phyloP scores from a whole-genome alignment of 2,888 invertebrate species.

The Sinopyrophorus schimmeli region DNA sequence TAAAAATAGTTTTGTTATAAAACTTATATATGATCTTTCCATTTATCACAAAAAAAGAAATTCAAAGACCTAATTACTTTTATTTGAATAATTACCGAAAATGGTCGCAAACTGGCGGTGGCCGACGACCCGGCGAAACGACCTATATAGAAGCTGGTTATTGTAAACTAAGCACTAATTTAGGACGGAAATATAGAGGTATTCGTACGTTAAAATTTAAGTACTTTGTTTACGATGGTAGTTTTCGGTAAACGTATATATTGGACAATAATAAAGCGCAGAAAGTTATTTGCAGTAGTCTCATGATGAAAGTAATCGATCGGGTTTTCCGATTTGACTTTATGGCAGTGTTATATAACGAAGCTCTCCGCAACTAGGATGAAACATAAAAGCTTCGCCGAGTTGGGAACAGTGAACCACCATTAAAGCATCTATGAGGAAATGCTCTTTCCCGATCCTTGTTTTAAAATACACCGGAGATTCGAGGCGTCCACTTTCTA shows the following conservation, averaged over 20 bases:
- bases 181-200: background rate
- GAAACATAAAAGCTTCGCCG: conserved; percentile 41
- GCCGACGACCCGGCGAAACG: too few species aligned
- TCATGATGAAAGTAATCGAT: conserved; percentile 33
- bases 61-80: too few species aligned
- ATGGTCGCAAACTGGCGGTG: too few species aligned
- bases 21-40: too few species aligned
- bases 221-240: conserved; percentile 15
- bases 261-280: conserved; percentile 19
- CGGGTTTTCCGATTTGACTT: conserved; percentile 34
- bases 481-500: conserved; percentile 42
- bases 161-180: conserved; percentile 3
- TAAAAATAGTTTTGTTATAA: too few species aligned
- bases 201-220: background rate
- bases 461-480: conserved; percentile 50
- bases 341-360: conserved; percentile 36
- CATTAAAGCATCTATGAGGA: conserved; percentile 49
- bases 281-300: conserved; percentile 22
- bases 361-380: conserved; percentile 38
- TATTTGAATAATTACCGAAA: too few species aligned
- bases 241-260: conserved; percentile 2
- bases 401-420: conserved; percentile 46
- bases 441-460: conserved; percentile 49
- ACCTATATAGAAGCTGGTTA: too few species aligned
- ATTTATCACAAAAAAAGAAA: too few species aligned